Base-by-base conservation (phyloP, 2,797 vertebrate species). In the Dicrostonyx torquatus region DNA sequence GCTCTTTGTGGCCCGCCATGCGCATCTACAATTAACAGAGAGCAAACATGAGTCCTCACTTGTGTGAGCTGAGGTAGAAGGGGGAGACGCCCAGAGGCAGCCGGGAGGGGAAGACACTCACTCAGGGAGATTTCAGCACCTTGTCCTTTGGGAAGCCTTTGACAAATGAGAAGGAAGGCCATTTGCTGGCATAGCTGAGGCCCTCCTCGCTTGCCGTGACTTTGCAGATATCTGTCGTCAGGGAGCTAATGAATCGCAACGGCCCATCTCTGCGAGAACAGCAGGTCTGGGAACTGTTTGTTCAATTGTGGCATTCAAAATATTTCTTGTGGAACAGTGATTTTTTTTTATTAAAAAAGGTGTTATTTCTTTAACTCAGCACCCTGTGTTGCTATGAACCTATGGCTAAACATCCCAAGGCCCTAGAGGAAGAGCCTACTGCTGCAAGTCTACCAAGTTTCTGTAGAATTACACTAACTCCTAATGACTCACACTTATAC, bases 161-260 rank as follows among this genome's bases (percentile, higher is more conserved):
- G 91, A 96, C 94, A 83, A 91, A 45, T 70, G 20, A 60, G 87
- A 89, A 68, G 62, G 90, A 95, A 84, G 82, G 90, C 11, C 22
- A 5, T 87, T 77, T 83, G 37, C 37, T 64, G 2, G 18, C 82
- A 13, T 62, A 92, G 66, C 53, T 29, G 82, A 29, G n/a, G 84
- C 96, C 96, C 62, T 95, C 48, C 22, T 20, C 43, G 37, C 45
- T n/a, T 89, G 88, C 77, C 43, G 5, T 50, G 87, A 87, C 75
- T 34, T 53, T 24, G 80, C 87, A 86, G 62, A 78, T 50, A 50
- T 1, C 58, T 75, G 29, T 95, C 96, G 76, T 89, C 91, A 62
- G 76, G 84, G 55, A 94, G 50, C 58, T 95, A 89, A 97, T 64
- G 75, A 96, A 31, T 45, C 70, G 73, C 14, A 91, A n/a, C 8